phyloP scores from a whole-genome alignment of 1,140 invertebrate species.

The Maniola jurtina region DNA sequence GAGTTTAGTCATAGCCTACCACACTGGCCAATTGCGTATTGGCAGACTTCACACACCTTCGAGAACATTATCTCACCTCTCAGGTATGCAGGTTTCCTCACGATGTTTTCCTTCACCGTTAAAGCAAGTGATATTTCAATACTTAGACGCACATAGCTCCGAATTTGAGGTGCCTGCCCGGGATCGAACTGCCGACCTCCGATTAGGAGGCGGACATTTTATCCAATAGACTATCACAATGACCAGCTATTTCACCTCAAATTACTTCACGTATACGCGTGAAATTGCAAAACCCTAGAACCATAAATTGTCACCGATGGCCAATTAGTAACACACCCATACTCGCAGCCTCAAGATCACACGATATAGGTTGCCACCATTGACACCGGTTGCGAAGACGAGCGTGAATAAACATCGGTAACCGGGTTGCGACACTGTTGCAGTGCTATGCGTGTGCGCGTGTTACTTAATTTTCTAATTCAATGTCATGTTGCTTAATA shows the following conservation, averaged over 20 bases:
- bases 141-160: no score
- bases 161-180: no score
- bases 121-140: no score
- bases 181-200: no score
- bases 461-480: constrained; percentile 51
- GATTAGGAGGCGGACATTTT: no score
- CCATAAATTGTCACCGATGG: constrained; percentile 5
- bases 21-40: no score
- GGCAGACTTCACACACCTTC: no score
- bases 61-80: no score
- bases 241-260: not conserved
- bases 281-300: not conserved
- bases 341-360: constrained; percentile 24
- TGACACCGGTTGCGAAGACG: constrained; percentile 25
- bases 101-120: no score
- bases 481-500: constrained; percentile 53
- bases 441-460: constrained; percentile 22
- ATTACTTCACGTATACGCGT: not conserved
- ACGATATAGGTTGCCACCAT: constrained; percentile 18
- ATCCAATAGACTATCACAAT: no score
- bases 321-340: constrained; percentile 16
- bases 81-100: no score
- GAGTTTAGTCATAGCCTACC: no score
- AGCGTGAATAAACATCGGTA: constrained; percentile 29
- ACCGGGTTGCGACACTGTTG: constrained; percentile 27